These are phyloP conservation scores for Pilophorus perplexus DNA, from an alignment of 2,888 invertebrate species.

Conservation along the genomic window DNA sequence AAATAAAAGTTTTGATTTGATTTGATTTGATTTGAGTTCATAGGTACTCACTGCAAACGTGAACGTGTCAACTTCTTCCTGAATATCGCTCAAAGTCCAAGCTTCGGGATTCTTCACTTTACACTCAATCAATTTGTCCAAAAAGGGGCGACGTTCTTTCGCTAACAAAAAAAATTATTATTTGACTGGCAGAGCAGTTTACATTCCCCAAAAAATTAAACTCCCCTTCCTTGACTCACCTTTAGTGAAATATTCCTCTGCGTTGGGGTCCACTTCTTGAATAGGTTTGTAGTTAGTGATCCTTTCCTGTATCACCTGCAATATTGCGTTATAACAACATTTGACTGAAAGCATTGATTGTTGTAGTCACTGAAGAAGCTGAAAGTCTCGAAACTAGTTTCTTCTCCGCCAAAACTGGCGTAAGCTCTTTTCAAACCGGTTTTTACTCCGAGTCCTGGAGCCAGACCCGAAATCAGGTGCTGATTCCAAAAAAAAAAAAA, in stretches of 20 bases:
- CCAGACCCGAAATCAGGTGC: too few species aligned
- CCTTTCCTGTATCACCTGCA: slow-evolving; percentile 7
- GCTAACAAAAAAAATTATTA: not conserved
- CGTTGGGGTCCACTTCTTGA: not conserved
- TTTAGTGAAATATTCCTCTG: not conserved
- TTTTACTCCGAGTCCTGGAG: too few species aligned
- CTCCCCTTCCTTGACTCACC: not conserved
- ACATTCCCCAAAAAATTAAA: not conserved
- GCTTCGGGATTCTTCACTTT: not conserved
- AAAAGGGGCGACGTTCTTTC: not conserved
- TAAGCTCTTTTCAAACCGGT: too few species aligned
- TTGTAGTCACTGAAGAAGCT: too few species aligned
- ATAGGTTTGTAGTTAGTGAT: slow-evolving; percentile 9
- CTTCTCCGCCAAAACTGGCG: too few species aligned
- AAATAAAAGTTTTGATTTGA: too few species aligned
- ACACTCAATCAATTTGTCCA: slow-evolving; percentile 11
- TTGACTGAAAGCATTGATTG: too few species aligned
- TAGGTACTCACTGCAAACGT: slow-evolving; percentile 22
- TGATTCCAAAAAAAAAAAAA: too few species aligned
- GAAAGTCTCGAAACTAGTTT: too few species aligned
- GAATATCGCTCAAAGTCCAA: slow-evolving; percentile 7
- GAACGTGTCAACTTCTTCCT: slow-evolving; percentile 23
- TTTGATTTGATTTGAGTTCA: not conserved
- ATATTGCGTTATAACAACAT: not conserved
- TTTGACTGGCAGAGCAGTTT: too few species aligned